These are phyloP conservation scores for Spodoptera littoralis DNA, from an alignment of 2,888 invertebrate genomes.

Conservation along the genomic window DNA sequence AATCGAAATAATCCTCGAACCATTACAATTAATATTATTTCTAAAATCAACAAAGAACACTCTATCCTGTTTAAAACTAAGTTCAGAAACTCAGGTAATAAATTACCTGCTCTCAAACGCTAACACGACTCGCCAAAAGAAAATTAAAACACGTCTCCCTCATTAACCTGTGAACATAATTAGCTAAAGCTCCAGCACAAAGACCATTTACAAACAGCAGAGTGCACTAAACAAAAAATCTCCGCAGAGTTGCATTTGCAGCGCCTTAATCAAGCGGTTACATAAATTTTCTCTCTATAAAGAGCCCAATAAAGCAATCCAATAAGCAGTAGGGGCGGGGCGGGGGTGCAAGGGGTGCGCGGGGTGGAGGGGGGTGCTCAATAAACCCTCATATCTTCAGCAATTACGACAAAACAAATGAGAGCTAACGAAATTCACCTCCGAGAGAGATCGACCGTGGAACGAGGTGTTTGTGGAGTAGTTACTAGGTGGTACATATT, in stretches of 20 bases:
- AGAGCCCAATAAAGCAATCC: constrained; percentile 79
- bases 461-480: constrained; percentile 59
- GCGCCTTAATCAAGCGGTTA: constrained; percentile 73
- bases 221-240: constrained; percentile 45
- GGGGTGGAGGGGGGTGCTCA: constrained; percentile 63
- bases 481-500: constrained; percentile 6
- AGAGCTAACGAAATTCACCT: constrained; percentile 87
- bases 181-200: constrained; percentile 37
- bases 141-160: constrained; percentile 26
- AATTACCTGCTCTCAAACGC: background rate
- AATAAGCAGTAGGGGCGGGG: constrained; percentile 73
- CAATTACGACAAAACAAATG: constrained; percentile 87
- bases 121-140: constrained; percentile 2
- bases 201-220: constrained; percentile 48
- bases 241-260: constrained; percentile 48
- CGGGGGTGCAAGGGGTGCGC: constrained; percentile 43
- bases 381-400: constrained; percentile 83
- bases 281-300: constrained; percentile 72
- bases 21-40: too few species aligned
- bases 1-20: too few species aligned
- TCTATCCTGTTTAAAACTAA: background rate
- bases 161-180: constrained; percentile 44
- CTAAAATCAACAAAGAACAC: background rate
- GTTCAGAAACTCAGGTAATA: background rate
- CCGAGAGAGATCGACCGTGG: constrained; percentile 72